Evolutionary conservation across 2,888 invertebrate genomes (phyloP), one percentile per base, ranked within the genome.

Genomic region (Lochmaea crataegi): DNA sequence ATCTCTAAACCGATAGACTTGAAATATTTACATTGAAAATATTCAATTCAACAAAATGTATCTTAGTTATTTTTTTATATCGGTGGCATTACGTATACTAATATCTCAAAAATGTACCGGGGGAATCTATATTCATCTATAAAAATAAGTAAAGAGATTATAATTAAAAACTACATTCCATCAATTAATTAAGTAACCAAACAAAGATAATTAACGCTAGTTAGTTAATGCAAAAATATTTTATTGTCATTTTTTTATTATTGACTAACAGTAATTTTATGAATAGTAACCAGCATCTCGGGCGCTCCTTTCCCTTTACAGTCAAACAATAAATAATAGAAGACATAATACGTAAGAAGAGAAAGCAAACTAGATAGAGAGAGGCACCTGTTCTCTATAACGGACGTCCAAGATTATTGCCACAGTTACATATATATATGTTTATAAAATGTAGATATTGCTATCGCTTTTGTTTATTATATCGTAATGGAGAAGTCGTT

Each of bases 321-420:
- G 77, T 75, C 71, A 72, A 75, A 72, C 77, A 76, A 78, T 78
- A 77, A 78, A 77, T 78, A 78, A 78, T 78, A 75, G 78, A 76
- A 77, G 78, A 77, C 68, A 77, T 63, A 63, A 42, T 76, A 77
- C 77, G 75, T 76, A 77, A 77, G 76, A 75, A 74, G 77, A 78
- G 77, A 77, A 77, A 78, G 78, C 78, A 73, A 71, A 66, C 75
- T 68, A 72, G 77, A 76, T 75, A 76, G 75, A 76, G 78, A 77
- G 78, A 77, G 77, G 76, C 78, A 78, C 78, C 78, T 78, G 78
- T 69, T 78, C 72, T 75, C 73, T 77, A n/a, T n/a, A 76, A 73
- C 71, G 75, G 73, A 71, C 74, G 72, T 75, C 74, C 48, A 71
- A 73, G 74, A 75, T 75, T 63, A 63, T 63, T 76, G 75, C 75